phyloP scores from a whole-genome alignment of 2,797 vertebrate species.

The Cryptoblepharus egeriae region DNA sequence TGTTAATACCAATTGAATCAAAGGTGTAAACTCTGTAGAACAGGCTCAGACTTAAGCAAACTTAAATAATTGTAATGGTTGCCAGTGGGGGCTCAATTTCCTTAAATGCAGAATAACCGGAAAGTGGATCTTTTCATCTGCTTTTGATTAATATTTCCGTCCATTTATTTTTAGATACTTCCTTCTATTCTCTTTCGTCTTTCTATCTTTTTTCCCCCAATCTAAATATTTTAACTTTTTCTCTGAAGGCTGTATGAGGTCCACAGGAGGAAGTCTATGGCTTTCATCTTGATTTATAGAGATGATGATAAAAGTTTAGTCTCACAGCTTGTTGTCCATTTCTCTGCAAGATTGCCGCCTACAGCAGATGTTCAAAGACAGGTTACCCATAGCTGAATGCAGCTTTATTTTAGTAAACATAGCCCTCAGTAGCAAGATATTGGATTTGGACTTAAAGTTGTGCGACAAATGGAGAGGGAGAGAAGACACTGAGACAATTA shows the following conservation, averaged over 20 bases:
- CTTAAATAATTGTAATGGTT: conserved; percentile 31
- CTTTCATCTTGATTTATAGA: conserved; percentile 85
- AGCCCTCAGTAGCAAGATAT: conserved; percentile 72
- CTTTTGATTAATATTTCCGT: conserved; percentile 45
- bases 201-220: conserved; percentile 54
- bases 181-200: conserved; percentile 29
- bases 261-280: conserved; percentile 78
- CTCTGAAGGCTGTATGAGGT: conserved; percentile 73
- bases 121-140: neutral
- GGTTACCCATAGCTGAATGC: conserved; percentile 75
- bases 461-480: conserved; percentile 47
- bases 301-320: conserved; percentile 82
- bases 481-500: conserved; percentile 51
- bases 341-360: conserved; percentile 77
- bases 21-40: conserved; percentile 29
- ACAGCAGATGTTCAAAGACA: conserved; percentile 81
- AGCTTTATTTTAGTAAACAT: conserved; percentile 79
- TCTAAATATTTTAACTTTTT: conserved; percentile 78
- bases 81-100: neutral
- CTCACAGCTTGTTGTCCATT: conserved; percentile 79
- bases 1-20: conserved; percentile 25
- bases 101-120: conserved; percentile 1
- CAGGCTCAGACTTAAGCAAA: conserved; percentile 34
- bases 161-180: conserved; percentile 46
- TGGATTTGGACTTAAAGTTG: conserved; percentile 72